Evolutionary conservation across 2,113 vertebrate species (phyloP), one percentile per base, ranked within the genome.

Genomic region (Prinia subflava): DNA sequence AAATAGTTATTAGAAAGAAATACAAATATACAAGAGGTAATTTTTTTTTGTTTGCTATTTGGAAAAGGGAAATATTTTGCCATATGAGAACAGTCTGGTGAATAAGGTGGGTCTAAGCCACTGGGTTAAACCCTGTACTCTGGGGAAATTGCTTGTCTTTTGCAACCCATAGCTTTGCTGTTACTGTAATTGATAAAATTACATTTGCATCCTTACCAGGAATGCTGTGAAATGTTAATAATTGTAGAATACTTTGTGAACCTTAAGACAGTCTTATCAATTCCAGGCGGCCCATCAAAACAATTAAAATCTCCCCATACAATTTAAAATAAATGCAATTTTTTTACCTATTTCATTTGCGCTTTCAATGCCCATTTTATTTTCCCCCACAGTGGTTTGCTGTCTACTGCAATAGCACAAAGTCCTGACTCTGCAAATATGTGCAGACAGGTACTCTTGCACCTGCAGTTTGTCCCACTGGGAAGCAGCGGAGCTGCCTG

Each of bases 391-490:
- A 44, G 93, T 35, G 41, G 41, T n/a, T 91, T 92, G 31, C 63
- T 70, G 78, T 62, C 81, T 82, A 13, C 42, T 4, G n/a, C 84
- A 89, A 31, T 7, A 69, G 46, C 67, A 76, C 35, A 30, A 82
- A 91, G 50, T 69, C 78, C 91, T 96, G 93, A 95, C 76, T 92
- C 77, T 91, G 87, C 94, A 95, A 78, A 92, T 84, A 41, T 0
- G 0, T 56, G 60, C 57, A 92, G 91, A 90, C 71, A 92, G 87
- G 81, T 62, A 87, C 83, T 82, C 81, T 33, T 76, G 62, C 69
- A 84, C 91, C 77, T 84, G 64, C 0, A 6, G 79, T 74, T 52
- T 0, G 1, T 93, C 92, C 69, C 83, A n/a, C 73, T 7, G 86
- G 83, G 91, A 84, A 37, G 67, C 77, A 71, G n/a, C 0, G 0